Base-by-base conservation (phyloP, 2,797 vertebrate genomes). In the Acanthurus lineatus region DNA sequence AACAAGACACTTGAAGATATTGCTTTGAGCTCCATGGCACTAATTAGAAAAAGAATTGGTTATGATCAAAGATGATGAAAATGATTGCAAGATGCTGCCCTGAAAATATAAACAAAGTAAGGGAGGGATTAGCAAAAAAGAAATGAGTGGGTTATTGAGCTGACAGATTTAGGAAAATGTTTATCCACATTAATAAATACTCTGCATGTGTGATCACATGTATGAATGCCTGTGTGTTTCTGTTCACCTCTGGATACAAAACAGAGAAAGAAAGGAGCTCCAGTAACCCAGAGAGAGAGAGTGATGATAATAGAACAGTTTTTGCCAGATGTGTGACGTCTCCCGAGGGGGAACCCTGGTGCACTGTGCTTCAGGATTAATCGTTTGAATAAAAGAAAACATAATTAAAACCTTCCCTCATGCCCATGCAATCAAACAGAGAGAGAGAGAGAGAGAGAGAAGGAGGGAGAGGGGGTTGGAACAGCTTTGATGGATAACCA, bases 361-460 rank as follows among this genome's bases (percentile, higher is more conserved):
- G 81, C 83, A 70, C 80, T 78, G 90, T 66, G 85, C 77, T 83
- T 82, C 86, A 83, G 84, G 91, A 94, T 92, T 92, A 92, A 94
- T 93, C 63, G 69, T 90, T 87, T 83, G 83, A 89, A 89, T 91
- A 91, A 90, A 93, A 87, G 73, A 90, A 92, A 93, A 88, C 86
- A 88, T 92, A 89, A 94, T 94, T 92, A 92, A 93, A 93, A 90
- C 81, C 69, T 86, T 89, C 78, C 79, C 76, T 84, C 64, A 59
- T 90, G 77, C 79, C 76, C 70, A 88, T 86, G 81, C 88, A 86
- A 91, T 93, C 75, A 85, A 72, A 88, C 49, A 69, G 76, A 86
- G 68, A 76, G 73, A 72, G 25, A 25, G 25, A 25, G 25, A 25
- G 25, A 25, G 25, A 25, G 25, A 3, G 25, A 25, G 54, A 68